Evolutionary conservation across 2,888 invertebrate genomes (phyloP).

Genomic region (Luperina nickerlii): DNA sequence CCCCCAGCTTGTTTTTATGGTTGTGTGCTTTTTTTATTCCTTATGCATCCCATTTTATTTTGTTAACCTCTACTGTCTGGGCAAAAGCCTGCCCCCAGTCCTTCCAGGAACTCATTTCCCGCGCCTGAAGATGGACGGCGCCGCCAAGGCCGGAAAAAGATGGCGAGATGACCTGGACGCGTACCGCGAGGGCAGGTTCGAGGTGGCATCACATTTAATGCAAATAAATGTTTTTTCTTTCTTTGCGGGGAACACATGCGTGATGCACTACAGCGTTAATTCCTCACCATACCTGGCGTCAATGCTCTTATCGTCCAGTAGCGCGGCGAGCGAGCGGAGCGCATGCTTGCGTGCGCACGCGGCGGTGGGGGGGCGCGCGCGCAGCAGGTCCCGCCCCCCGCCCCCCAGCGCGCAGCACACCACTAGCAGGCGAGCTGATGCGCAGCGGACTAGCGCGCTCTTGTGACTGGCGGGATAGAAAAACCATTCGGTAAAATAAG

Average conservation of each 20-base stretch:
- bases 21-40: not conserved
- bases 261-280: not conserved
- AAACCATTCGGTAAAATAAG: not conserved
- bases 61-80: too few relatives aligned
- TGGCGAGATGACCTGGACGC: too few relatives aligned
- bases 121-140: too few relatives aligned
- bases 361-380: conserved; percentile 84
- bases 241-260: not conserved
- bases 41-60: not conserved
- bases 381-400: conserved; percentile 90
- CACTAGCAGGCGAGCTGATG: conserved; percentile 91
- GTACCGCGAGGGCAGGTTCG: too few relatives aligned
- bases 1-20: not conserved
- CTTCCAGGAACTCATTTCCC: too few relatives aligned
- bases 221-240: not conserved
- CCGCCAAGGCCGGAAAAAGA: too few relatives aligned
- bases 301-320: conserved; percentile 88
- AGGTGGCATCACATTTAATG: not conserved
- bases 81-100: too few relatives aligned
- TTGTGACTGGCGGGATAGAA: conserved; percentile 87
- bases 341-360: conserved; percentile 87
- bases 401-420: conserved; percentile 92
- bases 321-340: conserved; percentile 84
- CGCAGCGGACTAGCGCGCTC: conserved; percentile 92
- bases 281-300: conserved; percentile 84